Base-by-base conservation (phyloP, 2,113 vertebrate species). In the Manacus vitellinus region DNA sequence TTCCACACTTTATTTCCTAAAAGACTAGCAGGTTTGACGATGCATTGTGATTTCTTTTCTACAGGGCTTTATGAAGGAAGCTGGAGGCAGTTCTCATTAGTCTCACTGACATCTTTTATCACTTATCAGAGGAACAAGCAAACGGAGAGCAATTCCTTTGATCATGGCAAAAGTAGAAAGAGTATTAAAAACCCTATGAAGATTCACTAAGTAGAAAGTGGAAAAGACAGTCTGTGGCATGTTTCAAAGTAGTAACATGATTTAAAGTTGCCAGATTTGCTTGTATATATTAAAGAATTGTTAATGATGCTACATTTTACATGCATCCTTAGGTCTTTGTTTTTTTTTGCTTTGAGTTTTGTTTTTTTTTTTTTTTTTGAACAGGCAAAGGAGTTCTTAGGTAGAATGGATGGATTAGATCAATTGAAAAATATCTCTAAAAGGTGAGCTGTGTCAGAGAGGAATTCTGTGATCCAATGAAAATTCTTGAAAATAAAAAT, bases 71-170 rank as follows among this genome's bases (percentile, higher is more conserved):
- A 97, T 97, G 95, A 97, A 96, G 95, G 93, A 96, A 97, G 96
- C 75, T 92, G 87, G 81, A 89, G 94, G 96, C 92, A 95, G 76
- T 97, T 97, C 98, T 98, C 97, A 95, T 98, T 98, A 98, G 97
- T 97, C 84, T 97, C 96, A 91, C 95, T 98, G 98, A 97, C 96
- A 97, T 97, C 97, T 98, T 98, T 97, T 98, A 98, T 98, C 98
- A 98, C 97, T 98, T 97, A 97, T 98, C 98, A 97, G 98, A 98
- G 97, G 98, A 98, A 98, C 98, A 98, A 98, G 98, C 97, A 97
- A 98, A 98, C 94, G 62, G 96, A 97, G 97, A 97, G 97, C 96
- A 94, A 92, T 97, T 97, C 97, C 97, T 98, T 98, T 98, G 98
- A 98, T 98, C 98, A 98, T 93, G 96, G 98, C 97, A 98, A 98